Base-by-base conservation (phyloP, 2,797 vertebrate genomes). In the Melanotaenia trifasciata region DNA sequence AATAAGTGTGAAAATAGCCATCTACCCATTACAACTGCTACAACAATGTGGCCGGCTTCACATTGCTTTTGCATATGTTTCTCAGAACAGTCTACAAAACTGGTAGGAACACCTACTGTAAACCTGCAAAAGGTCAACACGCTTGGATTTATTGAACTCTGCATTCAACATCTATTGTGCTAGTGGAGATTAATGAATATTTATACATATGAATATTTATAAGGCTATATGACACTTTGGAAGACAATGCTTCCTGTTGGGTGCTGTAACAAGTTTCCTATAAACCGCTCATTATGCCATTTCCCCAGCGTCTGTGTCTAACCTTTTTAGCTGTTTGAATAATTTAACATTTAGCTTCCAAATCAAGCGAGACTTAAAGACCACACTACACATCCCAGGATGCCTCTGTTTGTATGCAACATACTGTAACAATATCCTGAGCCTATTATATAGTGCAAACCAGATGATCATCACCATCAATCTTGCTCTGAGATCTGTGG, bases 131-230 rank as follows among this genome's bases (percentile, higher is more conserved):
- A 92, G 92, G 90, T 92, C 90, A 90, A 81, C 81, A 81, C 71
- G 87, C 67, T 76, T 65, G 74, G 82, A 90, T 89, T 91, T 91
- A 90, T 91, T 85, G 83, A 87, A 85, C 80, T 72, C 67, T 66
- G 84, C 71, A 72, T 86, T 83, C 76, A 83, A 87, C 70, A 81
- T 87, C 80, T 75, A 82, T 86, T 86, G 85, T 83, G 83, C 80
- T 84, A 83, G 76, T 84, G 83, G 79, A 87, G 81, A 87, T 89
- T 84, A 73, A 86, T 92, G 90, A 92, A 93, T 92, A 92, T 92
- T 90, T 90, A 90, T 93, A 83, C 70, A 80, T 72, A 83, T 91
- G 88, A 92, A 92, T 92, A 92, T 91, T 90, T 90, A 92, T 92
- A 89, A 92, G 92, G 90, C 89, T 88, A 88, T 90, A 91, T 91